Percentiles rank a stretch among this genome's conserved stretches.
These are phyloP conservation scores for Boulengeromyrus knoepffleri DNA, from an alignment of 2,113 vertebrate species.

Conservation along the genomic window DNA sequence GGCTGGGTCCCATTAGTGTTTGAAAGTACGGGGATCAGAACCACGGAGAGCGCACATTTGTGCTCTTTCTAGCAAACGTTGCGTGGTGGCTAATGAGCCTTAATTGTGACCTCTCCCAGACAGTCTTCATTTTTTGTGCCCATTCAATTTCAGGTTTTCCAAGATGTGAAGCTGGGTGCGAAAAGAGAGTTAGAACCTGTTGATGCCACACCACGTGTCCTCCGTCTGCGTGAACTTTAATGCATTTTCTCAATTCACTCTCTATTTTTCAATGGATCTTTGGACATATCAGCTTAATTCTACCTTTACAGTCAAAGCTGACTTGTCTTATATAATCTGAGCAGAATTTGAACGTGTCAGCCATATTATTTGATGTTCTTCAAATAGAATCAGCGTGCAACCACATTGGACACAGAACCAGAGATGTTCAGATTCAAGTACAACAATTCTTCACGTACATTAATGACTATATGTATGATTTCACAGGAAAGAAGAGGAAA, in stretches of 20 bases:
- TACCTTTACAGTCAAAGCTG: background rate
- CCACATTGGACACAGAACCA: background rate
- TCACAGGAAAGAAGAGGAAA: conserved; percentile 15
- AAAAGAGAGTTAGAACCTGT: conserved; percentile 8
- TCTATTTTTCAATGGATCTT: background rate
- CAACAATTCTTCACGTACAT: background rate
- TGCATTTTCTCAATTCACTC: background rate
- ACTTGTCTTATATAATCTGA: background rate
- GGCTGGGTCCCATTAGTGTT: background rate
- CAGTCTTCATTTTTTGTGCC: background rate
- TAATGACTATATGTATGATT: conserved; percentile 19
- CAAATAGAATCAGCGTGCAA: background rate
- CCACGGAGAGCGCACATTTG: conserved; percentile 14
- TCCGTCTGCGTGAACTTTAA: background rate
- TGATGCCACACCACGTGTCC: background rate
- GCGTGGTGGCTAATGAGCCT: background rate
- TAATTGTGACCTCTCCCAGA: background rate
- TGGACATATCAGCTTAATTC: background rate
- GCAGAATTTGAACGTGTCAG: background rate
- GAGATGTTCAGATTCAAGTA: background rate
- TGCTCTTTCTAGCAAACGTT: background rate
- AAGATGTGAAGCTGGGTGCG: background rate
- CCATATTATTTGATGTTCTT: background rate
- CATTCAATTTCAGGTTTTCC: background rate
- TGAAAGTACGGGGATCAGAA: background rate